These are phyloP conservation scores for Drosophila santomea DNA, from an alignment of 1,140 invertebrate genomes.

Conservation along the genomic window DNA sequence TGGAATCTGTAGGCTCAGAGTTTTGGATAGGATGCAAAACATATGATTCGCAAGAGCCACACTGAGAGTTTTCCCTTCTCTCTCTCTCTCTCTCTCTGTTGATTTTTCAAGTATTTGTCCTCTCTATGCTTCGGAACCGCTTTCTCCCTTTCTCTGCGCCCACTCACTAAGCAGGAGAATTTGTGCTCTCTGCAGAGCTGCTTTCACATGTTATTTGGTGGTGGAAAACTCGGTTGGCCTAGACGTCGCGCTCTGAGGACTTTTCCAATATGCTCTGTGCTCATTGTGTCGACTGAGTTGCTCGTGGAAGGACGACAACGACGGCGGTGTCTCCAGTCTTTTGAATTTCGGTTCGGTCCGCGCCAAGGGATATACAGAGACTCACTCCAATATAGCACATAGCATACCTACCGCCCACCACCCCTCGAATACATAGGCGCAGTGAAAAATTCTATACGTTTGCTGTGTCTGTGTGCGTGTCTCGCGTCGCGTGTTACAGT, in stretches of 20 bases:
- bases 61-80: constrained; percentile 11
- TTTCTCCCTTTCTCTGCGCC: constrained; percentile 19
- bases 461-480: constrained; percentile 34
- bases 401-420: constrained; percentile 10
- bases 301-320: constrained; percentile 80
- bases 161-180: constrained; percentile 36
- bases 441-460: constrained; percentile 49
- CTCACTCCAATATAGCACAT: constrained; percentile 12
- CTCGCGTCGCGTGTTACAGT: constrained; percentile 57
- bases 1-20: constrained; percentile 42
- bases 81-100: constrained; percentile 9
- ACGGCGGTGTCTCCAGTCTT: constrained; percentile 43
- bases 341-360: constrained; percentile 42
- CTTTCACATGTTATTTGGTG: constrained; percentile 55
- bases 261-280: constrained; percentile 74
- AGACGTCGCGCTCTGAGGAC: constrained; percentile 59
- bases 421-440: constrained; percentile 55
- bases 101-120: not conserved
- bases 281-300: constrained; percentile 85
- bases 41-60: constrained; percentile 52
- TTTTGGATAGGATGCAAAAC: constrained; percentile 43
- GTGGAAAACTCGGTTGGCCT: constrained; percentile 61
- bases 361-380: constrained; percentile 74
- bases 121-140: not conserved
- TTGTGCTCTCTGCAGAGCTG: constrained; percentile 23